Evolutionary conservation across 2,113 vertebrate species (phyloP), one percentile per base, ranked within the genome.

Genomic region (Varanus komodoensis): DNA sequence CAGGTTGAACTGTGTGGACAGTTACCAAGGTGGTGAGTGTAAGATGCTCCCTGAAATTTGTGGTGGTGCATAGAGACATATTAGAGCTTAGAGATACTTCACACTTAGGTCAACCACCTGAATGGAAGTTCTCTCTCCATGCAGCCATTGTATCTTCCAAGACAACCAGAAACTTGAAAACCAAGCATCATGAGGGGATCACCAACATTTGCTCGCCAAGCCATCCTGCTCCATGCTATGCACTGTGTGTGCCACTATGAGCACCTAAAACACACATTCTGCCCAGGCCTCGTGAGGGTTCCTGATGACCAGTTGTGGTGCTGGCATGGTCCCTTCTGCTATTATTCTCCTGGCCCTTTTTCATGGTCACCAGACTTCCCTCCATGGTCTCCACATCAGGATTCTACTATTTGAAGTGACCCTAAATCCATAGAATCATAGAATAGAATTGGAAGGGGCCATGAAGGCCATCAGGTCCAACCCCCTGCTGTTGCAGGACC

Each of bases 141-240:
- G 97, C 97, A 91, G 97, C 96, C 93, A 98, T 98, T 96, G 99
- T 97, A 25, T 98, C 98, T 83, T 99, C 98, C 81, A 98, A 97
- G 96, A 98, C 98, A 67, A 97, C 97, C 96, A 99, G 97, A 96
- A 96, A 98, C 92, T 9, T 98, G 97, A 95, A 99, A 99, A 96
- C 99, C 99, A 94, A 99, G 97, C 96, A 98, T 98, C 61, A 97
- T 97, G 92, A 99, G 98, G 71, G 99, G 98, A 89, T 99, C 98
- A 91, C 97, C 98, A 86, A 99, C 92, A 69, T 97, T 99, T 57
- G 97, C 97, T 95, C 98, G 98, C 92, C 98, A 97, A 95, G 99
- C 98, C 99, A 99, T 99, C 95, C 77, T 97, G 94, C 48, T 54
- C 54, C 57, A 17, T 54, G 19, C 92, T 34, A 32, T 29, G 78